phyloP scores from a whole-genome alignment of 2,797 vertebrate species.

The Lepidocolaptes lacrymiger region DNA sequence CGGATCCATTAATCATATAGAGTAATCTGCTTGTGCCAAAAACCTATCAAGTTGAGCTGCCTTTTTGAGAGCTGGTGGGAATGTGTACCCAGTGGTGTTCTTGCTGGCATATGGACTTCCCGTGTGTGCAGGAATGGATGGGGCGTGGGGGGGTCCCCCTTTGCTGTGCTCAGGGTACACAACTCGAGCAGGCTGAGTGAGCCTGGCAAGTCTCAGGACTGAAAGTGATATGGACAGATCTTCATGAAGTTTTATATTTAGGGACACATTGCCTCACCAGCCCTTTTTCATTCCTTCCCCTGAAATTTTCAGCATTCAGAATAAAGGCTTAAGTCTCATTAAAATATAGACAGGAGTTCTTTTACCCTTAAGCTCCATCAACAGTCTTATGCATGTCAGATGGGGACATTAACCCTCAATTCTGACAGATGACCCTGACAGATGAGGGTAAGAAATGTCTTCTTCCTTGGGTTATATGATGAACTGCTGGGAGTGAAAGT shows the following conservation, averaged over 20 bases:
- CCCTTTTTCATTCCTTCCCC: neutral
- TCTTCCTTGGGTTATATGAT: neutral
- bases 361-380: neutral
- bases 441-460: neutral
- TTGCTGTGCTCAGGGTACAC: neutral
- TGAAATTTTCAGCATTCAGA: neutral
- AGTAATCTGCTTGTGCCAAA: conserved; percentile 60
- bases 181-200: neutral
- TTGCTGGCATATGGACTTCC: conserved; percentile 63
- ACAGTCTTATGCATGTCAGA: neutral
- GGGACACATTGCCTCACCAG: neutral
- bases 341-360: neutral
- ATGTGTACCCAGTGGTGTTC: conserved; percentile 66
- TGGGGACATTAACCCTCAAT: neutral
- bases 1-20: conserved; percentile 59
- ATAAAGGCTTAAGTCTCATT: neutral
- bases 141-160: neutral
- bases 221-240: neutral
- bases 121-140: conserved; percentile 53
- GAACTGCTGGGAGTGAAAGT: neutral
- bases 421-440: neutral
- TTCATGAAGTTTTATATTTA: neutral
- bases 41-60: conserved; percentile 68
- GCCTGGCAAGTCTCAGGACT: neutral
- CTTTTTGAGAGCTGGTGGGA: conserved; percentile 66